Evolutionary conservation across 2,888 invertebrate genomes (phyloP).

Genomic region (Sphecodes monilicornis): DNA sequence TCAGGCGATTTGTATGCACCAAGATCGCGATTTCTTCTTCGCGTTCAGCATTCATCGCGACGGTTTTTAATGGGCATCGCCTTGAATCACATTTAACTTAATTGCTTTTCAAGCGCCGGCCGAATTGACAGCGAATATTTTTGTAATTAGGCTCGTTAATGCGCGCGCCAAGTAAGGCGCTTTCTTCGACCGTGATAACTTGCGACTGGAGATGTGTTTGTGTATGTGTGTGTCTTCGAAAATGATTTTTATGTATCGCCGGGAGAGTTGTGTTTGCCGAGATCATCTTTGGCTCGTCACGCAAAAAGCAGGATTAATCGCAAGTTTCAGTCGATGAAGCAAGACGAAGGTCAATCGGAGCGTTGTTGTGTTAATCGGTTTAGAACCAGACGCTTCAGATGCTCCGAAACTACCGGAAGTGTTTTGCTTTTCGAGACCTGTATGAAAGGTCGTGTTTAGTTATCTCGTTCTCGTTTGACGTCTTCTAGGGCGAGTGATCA

Average conservation of each 20-base stretch:
- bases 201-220: too few relatives aligned
- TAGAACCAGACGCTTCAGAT: neutral
- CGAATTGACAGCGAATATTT: neutral
- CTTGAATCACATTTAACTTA: neutral
- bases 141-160: neutral
- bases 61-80: neutral
- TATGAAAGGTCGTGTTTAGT: neutral
- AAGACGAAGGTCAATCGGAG: neutral
- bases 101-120: neutral
- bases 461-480: neutral
- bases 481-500: neutral
- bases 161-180: neutral
- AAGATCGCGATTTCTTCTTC: neutral
- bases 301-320: neutral
- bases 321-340: neutral
- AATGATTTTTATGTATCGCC: neutral
- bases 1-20: too few relatives aligned
- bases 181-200: neutral
- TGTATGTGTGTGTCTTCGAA: too few relatives aligned
- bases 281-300: neutral
- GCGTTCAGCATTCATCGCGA: neutral
- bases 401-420: neutral
- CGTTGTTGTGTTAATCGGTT: neutral
- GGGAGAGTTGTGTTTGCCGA: neutral
- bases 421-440: neutral